Conservation (phyloP, 2,888 invertebrate species). For the Volucella zonaria region DNA sequence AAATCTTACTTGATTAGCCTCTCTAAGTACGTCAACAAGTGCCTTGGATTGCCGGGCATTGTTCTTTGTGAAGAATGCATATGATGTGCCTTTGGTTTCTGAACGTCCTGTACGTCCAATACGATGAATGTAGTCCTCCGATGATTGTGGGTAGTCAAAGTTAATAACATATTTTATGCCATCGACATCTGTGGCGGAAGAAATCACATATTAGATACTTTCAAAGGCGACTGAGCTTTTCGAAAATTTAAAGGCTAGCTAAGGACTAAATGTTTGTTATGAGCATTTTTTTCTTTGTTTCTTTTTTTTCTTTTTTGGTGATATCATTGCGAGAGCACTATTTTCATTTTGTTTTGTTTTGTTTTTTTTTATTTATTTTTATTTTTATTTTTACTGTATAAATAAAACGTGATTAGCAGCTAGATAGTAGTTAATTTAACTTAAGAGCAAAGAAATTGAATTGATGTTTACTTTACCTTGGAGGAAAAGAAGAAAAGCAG, state of each 20-base stretch:
- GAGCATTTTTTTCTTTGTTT: constrained; percentile 47
- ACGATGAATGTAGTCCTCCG: constrained; percentile 97
- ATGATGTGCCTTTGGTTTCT: constrained; percentile 94
- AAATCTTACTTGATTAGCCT: constrained; percentile 91
- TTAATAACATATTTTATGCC: constrained; percentile 98
- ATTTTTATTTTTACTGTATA: constrained; percentile 20
- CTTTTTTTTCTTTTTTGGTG: constrained; percentile 53
- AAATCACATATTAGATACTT: constrained; percentile 60
- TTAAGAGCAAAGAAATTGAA: constrained; percentile 69
- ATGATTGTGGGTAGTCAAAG: constrained; percentile 97
- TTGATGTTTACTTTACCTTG: constrained; percentile 70
- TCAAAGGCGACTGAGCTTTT: not conserved
- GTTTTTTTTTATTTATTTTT: constrained; percentile 27
- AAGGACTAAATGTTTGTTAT: constrained; percentile 68
- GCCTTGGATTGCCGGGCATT: constrained; percentile 95
- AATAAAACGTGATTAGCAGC: constrained; percentile 69
- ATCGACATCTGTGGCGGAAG: constrained; percentile 91
- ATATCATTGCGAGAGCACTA: constrained; percentile 50
- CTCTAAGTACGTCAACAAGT: constrained; percentile 92
- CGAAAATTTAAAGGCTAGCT: constrained; percentile 35
- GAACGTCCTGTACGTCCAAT: constrained; percentile 96
- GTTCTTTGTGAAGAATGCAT: constrained; percentile 96
- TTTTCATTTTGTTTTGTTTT: constrained; percentile 20
- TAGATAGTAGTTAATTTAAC: constrained; percentile 65
- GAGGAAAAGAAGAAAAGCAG: constrained; percentile 68